A percentile compares a stretch with the other conserved stretches of the same genome.
Evolutionary conservation across 2,888 invertebrate genomes (phyloP).

Genomic region (Punctoribates punctum): DNA sequence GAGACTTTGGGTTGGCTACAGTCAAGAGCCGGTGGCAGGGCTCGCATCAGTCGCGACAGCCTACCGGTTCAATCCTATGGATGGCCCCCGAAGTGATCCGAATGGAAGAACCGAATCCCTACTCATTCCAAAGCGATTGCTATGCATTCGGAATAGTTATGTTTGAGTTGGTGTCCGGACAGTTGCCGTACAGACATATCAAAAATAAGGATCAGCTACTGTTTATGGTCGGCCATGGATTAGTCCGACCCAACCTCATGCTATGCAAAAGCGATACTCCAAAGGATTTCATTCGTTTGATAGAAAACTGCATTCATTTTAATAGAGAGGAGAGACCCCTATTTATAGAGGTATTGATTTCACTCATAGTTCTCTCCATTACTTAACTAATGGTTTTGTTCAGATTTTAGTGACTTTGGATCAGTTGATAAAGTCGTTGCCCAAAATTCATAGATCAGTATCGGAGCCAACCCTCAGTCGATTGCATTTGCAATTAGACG

Average conservation of each 20-base stretch:
- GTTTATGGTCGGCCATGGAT: slow-evolving; percentile 94
- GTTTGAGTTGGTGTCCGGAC: slow-evolving; percentile 87
- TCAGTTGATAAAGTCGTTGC: slow-evolving; percentile 72
- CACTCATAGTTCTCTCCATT: not conserved
- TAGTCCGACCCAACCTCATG: slow-evolving; percentile 77
- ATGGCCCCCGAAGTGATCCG: slow-evolving; percentile 99
- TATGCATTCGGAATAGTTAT: slow-evolving; percentile 98
- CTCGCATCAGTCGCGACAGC: slow-evolving; percentile 82
- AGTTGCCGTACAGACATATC: slow-evolving; percentile 85
- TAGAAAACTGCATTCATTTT: slow-evolving; percentile 87
- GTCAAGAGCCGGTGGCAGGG: slow-evolving; percentile 97
- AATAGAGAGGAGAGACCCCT: slow-evolving; percentile 80
- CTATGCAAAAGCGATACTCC: slow-evolving; percentile 83
- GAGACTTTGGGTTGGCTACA: slow-evolving; percentile 94
- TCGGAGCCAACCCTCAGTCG: slow-evolving; percentile 82
- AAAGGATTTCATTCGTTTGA: slow-evolving; percentile 76
- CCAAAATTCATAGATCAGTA: slow-evolving; percentile 81
- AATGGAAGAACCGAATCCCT: slow-evolving; percentile 93
- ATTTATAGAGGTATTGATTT: slow-evolving; percentile 64
- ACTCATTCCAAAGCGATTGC: slow-evolving; percentile 97
- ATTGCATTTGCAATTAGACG: slow-evolving; percentile 79
- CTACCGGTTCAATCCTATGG: slow-evolving; percentile 78
- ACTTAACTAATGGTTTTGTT: slow-evolving; percentile 45
- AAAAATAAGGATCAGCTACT: slow-evolving; percentile 93
- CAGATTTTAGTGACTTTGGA: slow-evolving; percentile 75